A percentile compares a stretch with the other conserved stretches of the same genome.
phyloP scores from a whole-genome alignment of 2,113 vertebrate species.

The Dicrurus megarhynchus region DNA sequence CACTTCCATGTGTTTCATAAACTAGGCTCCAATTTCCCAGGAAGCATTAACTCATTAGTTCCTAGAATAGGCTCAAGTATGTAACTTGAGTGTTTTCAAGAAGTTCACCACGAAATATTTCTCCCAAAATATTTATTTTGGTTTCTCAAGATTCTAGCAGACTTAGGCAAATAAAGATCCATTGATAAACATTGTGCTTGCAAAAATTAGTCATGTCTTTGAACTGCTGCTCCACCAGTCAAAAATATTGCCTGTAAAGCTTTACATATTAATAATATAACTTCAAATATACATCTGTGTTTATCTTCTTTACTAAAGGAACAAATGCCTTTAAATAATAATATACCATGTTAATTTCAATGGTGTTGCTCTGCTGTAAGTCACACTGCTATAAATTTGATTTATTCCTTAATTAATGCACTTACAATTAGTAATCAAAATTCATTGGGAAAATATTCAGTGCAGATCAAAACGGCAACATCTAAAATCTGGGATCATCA shows the following conservation, averaged over 20 bases:
- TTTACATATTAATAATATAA: not conserved
- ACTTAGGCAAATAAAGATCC: not conserved
- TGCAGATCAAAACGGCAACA: not conserved
- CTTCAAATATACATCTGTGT: constrained; percentile 4
- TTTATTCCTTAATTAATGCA: constrained; percentile 30
- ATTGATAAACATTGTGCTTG: not conserved
- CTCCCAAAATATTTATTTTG: not conserved
- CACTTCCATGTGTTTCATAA: not conserved
- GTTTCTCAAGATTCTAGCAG: not conserved
- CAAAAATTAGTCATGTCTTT: not conserved
- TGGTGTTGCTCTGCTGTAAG: not conserved
- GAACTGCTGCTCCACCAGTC: not conserved
- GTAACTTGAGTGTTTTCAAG: not conserved
- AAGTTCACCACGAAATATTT: not conserved
- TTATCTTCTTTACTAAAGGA: not conserved
- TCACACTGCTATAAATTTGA: not conserved
- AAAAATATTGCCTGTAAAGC: not conserved
- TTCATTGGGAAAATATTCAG: constrained; percentile 31
- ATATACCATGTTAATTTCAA: not conserved
- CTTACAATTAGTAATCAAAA: constrained; percentile 37
- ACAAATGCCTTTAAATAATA: not conserved
- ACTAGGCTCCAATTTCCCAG: not conserved
- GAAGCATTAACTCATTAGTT: not conserved
- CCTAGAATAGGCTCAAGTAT: not conserved
- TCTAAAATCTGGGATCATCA: not conserved